Percentiles rank a stretch among this genome's conserved stretches.
phyloP scores from a whole-genome alignment of 2,797 vertebrate genomes.

The Tragopan temminckii region DNA sequence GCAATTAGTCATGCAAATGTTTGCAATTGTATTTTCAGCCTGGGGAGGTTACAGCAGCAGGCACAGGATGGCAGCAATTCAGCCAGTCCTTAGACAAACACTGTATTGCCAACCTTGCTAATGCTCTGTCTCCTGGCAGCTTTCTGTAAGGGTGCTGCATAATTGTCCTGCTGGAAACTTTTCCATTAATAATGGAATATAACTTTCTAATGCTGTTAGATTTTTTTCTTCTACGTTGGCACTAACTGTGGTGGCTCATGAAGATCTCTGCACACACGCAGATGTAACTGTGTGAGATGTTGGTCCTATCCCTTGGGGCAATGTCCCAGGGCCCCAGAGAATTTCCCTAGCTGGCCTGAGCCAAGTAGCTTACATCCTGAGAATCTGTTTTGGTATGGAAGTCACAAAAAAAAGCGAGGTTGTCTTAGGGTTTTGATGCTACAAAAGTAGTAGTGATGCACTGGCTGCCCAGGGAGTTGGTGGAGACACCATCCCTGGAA shows the following conservation, averaged over 20 bases:
- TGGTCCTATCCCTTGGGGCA: background rate
- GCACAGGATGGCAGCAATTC: background rate
- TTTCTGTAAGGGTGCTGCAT: background rate
- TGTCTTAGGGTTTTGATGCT: background rate
- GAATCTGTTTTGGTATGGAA: background rate
- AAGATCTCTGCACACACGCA: background rate
- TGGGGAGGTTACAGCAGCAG: background rate
- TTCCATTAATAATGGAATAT: conserved; percentile 27
- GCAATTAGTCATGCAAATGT: background rate
- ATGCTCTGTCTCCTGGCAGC: background rate
- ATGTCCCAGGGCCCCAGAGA: background rate
- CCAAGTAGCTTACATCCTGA: background rate
- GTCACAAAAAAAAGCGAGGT: background rate
- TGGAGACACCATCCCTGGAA: too few relatives aligned
- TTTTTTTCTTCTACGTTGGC: background rate
- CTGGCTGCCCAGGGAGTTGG: too few relatives aligned
- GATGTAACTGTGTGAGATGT: background rate
- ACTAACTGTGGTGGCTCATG: background rate
- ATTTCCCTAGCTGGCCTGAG: background rate
- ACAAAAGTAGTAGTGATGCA: background rate
- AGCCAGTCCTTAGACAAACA: background rate
- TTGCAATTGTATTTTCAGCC: background rate
- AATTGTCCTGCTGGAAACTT: conserved; percentile 5
- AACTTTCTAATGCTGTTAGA: conserved; percentile 14
- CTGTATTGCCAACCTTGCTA: rapidly evolving